Base-by-base conservation (phyloP, 2,113 vertebrate genomes). In the Carlito syrichta region DNA sequence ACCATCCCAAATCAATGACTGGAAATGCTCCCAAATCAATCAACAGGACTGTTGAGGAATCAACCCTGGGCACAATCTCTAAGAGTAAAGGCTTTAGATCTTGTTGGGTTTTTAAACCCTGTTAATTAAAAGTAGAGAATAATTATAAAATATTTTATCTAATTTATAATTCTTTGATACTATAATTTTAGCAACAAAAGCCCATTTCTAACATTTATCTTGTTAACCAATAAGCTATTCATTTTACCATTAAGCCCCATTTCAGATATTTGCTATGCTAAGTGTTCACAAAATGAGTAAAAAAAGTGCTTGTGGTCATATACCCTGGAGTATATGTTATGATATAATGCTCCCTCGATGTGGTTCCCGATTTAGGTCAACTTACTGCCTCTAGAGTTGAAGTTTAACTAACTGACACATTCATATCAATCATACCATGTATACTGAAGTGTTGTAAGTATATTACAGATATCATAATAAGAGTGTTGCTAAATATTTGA, bases 191-290 rank as follows among this genome's bases (percentile, higher is more conserved):
- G 38, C 40, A 78, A 74, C 45, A 40, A 89, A 93, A 93, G 9
- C 35, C 20, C 17, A 69, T 56, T 94, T 91, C 20, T 94, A 45
- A 45, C 52, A 38, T 81, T 95, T 27, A 66, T 86, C 45, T 84
- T 95, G 27, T 96, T 96, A 96, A 82, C 56, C 48, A 91, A 56
- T 76, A 91, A 62, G 35, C n/a, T 86, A 40, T 74, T 78, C 22
- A 69, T 94, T 94, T 92, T 91, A 66, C 27, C 35, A n/a, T 3
- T 84, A 62, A 87, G 35, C 3, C 17, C 30, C 56, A 48, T 60
- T 74, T 95, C 69, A 95, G 7, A 74, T 85, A 84, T 32, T 93
- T 48, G 71, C 12, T 83, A 0, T 78, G 86, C 27, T 40, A 89
- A 54, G 32, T 52, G 6, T 84, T 93, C 16, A 79, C 8, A 20